Base-by-base conservation (phyloP, 2,113 vertebrate species). In the Corydoras maculifer region DNA sequence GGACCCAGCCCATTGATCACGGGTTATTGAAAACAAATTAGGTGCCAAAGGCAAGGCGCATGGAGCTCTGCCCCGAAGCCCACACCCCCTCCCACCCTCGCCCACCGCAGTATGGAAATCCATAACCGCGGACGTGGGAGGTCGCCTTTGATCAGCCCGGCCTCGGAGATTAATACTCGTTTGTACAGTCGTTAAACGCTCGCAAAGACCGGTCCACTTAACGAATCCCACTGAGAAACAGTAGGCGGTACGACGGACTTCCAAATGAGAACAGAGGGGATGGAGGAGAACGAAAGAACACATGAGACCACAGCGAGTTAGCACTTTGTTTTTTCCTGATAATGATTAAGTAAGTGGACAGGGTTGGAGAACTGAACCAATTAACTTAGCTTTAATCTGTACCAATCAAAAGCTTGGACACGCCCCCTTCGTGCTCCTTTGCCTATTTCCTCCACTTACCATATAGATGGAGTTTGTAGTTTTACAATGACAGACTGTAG, bases 21-120 rank as follows among this genome's bases (percentile, higher is more conserved):
- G 87, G 86, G 85, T 87, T 88, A 91, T 84, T 86, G 91, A 91
- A 92, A 92, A 92, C 91, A 90, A 91, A 92, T 93, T 91, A 93
- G 85, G 81, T 74, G n/a, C 83, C 87, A 70, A 85, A 51, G 25
- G 59, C 84, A 87, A 84, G 11, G 68, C 84, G 18, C 18, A 25
- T n/a, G 75, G 81, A 83, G 85, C 83, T 64, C 69, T 70, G 51
- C 51, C 64, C 60, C 14, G 29, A 58, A 58, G 51, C 72, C 60
- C 59, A 25, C 30, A 18, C 18, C 18, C 18, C 18, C 18, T 25
- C 18, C 18, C 18, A 25, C 18, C 65, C 4, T 43, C 18, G 66
- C 70, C 72, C 55, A 18, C 65, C 58, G 50, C 70, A 62, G 73
- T 65, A 75, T 18, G 73, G 68, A 80, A 80, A 83, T 83, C 82